Evolutionary conservation across 2,113 vertebrate species (phyloP).

Genomic region (Erythrocercus mccallii): DNA sequence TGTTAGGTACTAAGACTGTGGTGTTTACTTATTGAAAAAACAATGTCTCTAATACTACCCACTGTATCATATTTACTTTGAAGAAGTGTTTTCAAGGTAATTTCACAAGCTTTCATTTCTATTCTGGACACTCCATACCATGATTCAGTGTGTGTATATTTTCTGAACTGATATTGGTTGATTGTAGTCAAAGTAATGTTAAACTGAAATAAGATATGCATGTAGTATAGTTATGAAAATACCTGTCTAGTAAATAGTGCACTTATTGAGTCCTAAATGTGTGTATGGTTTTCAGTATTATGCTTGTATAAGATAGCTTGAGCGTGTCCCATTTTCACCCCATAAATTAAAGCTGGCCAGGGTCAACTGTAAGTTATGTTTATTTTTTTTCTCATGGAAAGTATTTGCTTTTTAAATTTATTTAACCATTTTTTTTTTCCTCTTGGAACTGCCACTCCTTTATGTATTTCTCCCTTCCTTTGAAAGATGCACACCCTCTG

Average conservation of each 20-base stretch:
- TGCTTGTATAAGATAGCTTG: conserved; percentile 59
- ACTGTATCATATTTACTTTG: conserved; percentile 38
- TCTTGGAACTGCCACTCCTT: conserved; percentile 14
- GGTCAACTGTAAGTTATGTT: conserved; percentile 59
- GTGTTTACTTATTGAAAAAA: conserved; percentile 39
- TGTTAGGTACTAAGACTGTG: not conserved
- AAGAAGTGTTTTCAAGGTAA: conserved; percentile 37
- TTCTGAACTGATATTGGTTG: not conserved
- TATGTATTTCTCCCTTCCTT: not conserved
- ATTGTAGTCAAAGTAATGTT: conserved; percentile 12
- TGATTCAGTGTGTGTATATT: not conserved
- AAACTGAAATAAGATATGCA: conserved; percentile 47
- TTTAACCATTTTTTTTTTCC: not conserved
- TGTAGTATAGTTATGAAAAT: conserved; percentile 29
- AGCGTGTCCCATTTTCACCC: conserved; percentile 57
- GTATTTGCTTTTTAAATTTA: conserved; percentile 52
- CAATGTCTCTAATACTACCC: not conserved
- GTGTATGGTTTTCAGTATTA: conserved; percentile 47
- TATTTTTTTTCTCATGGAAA: conserved; percentile 54
- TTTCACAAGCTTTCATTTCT: conserved; percentile 35
- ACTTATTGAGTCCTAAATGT: conserved; percentile 34
- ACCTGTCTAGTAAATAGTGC: conserved; percentile 38
- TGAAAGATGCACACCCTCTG: conserved; percentile 44
- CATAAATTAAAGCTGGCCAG: conserved; percentile 58
- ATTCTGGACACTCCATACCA: not conserved